A percentile compares a stretch with the other conserved stretches of the same genome.
phyloP scores from a whole-genome alignment of 2,888 invertebrate species.

The Geotrupes spiniger region DNA sequence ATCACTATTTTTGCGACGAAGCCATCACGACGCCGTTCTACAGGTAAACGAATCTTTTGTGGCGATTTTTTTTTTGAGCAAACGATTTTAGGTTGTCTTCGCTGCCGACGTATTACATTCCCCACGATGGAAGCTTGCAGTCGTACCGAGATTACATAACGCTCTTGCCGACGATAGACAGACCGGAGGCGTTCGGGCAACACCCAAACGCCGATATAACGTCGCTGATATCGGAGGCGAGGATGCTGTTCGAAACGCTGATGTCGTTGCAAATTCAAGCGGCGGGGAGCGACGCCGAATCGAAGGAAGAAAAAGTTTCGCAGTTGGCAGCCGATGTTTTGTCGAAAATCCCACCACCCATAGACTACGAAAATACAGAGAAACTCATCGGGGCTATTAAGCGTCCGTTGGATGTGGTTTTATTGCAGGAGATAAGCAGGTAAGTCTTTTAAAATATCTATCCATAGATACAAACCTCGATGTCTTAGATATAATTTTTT shows the following conservation, averaged over 20 bases:
- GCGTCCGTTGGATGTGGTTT: constrained; percentile 77
- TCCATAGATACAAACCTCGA: background rate
- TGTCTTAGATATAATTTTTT: constrained; percentile 61
- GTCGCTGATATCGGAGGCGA: constrained; percentile 77
- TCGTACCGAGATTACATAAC: constrained; percentile 79
- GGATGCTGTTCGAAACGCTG: constrained; percentile 72
- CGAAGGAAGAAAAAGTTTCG: constrained; percentile 69
- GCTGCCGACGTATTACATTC: constrained; percentile 76
- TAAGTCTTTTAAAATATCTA: constrained; percentile 19
- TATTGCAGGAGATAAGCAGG: constrained; percentile 71
- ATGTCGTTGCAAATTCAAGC: constrained; percentile 73
- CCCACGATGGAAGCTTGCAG: constrained; percentile 75
- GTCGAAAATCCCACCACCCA: constrained; percentile 66
- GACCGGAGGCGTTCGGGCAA: constrained; percentile 86
- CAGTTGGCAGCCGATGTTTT: constrained; percentile 70
- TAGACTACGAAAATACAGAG: constrained; percentile 75
- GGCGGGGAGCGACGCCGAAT: constrained; percentile 56
- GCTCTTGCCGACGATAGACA: constrained; percentile 73
- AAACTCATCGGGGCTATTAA: constrained; percentile 71
- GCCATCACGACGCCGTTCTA: constrained; percentile 63
- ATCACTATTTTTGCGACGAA: constrained; percentile 76
- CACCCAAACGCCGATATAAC: constrained; percentile 89
- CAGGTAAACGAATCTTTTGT: constrained; percentile 48
- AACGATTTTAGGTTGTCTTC: constrained; percentile 62
- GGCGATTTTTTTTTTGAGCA: background rate